Evolutionary conservation across 1,140 invertebrate species (phyloP).

Genomic region (Tribolium madens): DNA sequence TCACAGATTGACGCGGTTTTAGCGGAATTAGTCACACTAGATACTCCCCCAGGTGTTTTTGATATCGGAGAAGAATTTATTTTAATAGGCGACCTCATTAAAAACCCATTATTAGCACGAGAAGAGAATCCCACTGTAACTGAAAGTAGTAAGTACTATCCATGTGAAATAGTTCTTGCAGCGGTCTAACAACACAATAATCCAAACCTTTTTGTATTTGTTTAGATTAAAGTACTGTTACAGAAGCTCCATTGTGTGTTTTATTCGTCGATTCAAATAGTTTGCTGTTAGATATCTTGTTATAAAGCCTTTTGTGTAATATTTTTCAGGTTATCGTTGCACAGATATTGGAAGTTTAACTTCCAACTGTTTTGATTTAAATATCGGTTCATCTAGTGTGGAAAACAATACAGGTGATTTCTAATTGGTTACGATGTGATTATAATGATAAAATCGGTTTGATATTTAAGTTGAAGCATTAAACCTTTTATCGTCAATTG

Average conservation of each 20-base stretch:
- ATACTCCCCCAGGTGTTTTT: too few relatives aligned
- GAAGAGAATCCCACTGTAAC: not conserved
- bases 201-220: not conserved
- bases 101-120: not conserved
- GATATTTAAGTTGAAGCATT: not conserved
- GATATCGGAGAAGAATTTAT: too few relatives aligned
- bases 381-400: not conserved
- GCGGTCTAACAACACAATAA: not conserved
- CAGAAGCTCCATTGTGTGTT: not conserved
- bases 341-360: not conserved
- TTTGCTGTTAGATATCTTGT: not conserved
- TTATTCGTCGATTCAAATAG: not conserved
- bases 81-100: not conserved
- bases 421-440: not conserved
- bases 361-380: not conserved
- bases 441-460: not conserved
- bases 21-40: not conserved
- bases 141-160: not conserved
- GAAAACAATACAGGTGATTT: not conserved
- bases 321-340: not conserved
- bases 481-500: not conserved
- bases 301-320: not conserved
- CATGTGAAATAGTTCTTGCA: not conserved
- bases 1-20: slow-evolving; percentile 7
- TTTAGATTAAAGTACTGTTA: not conserved